Evolutionary conservation across 2,888 invertebrate genomes (phyloP).

Genomic region (Sminthurides aquaticus): DNA sequence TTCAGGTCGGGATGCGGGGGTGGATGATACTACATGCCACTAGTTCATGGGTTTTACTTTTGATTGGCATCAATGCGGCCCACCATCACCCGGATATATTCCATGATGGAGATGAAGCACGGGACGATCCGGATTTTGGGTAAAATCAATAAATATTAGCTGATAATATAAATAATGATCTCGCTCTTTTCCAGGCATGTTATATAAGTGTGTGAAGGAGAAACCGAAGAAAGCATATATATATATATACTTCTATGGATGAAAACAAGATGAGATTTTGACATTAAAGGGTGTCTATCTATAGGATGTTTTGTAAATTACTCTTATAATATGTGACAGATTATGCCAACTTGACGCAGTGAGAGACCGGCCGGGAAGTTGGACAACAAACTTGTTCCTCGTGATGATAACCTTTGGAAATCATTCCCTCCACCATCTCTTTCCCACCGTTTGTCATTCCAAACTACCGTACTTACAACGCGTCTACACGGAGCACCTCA

Average conservation of each 20-base stretch:
- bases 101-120: constrained; percentile 44
- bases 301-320: too few relatives aligned
- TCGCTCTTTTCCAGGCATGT: too few relatives aligned
- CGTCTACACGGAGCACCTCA: constrained; percentile 56
- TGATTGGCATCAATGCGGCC: constrained; percentile 63
- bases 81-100: constrained; percentile 69
- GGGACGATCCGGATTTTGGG: constrained; percentile 44
- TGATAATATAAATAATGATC: neutral
- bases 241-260: too few relatives aligned
- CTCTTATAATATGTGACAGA: constrained; percentile 47
- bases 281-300: too few relatives aligned
- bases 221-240: too few relatives aligned
- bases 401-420: constrained; percentile 60
- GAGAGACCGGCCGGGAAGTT: constrained; percentile 62
- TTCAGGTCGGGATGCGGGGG: constrained; percentile 8
- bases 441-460: constrained; percentile 72
- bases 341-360: constrained; percentile 66
- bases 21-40: constrained; percentile 18
- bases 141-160: neutral
- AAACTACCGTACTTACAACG: constrained; percentile 61
- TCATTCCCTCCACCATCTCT: constrained; percentile 67
- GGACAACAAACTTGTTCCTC: constrained; percentile 45
- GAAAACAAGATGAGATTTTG: too few relatives aligned
- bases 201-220: too few relatives aligned
- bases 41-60: constrained; percentile 5